Conservation (phyloP, 2,888 invertebrate species). For the Bhutanitis thaidina region DNA sequence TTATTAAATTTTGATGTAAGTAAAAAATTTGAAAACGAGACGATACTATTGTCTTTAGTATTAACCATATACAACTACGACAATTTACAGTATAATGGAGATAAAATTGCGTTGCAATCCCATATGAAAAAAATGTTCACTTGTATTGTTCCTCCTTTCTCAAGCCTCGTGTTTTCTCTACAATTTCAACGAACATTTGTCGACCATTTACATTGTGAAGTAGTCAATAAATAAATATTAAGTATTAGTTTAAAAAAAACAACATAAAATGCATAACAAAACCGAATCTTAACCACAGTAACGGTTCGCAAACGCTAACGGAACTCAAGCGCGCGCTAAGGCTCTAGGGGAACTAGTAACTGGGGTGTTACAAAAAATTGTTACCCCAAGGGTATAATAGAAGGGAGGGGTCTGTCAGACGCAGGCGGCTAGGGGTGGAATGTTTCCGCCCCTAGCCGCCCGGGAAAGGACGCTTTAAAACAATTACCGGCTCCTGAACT, state of each 20-base stretch:
- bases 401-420: conserved; percentile 53
- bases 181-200: too few relatives aligned
- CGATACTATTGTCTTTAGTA: too few relatives aligned
- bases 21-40: too few relatives aligned
- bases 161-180: too few relatives aligned
- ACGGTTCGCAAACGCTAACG: conserved; percentile 6
- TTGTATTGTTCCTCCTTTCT: too few relatives aligned
- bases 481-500: conserved; percentile 47
- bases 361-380: conserved; percentile 70
- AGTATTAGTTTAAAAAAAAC: background rate
- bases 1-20: too few relatives aligned
- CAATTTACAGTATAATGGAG: too few relatives aligned
- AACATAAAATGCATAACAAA: background rate
- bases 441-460: conserved; percentile 33
- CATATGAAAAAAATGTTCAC: too few relatives aligned
- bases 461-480: conserved; percentile 41
- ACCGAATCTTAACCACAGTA: conserved; percentile 6
- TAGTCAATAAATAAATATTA: too few relatives aligned
- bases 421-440: conserved; percentile 46
- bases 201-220: too few relatives aligned
- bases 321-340: conserved; percentile 12
- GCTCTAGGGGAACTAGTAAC: conserved; percentile 24
- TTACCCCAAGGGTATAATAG: conserved; percentile 50
- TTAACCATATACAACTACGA: too few relatives aligned
- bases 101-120: too few relatives aligned